Evolutionary conservation across 2,797 vertebrate species (phyloP).

Genomic region (Phrynocephalus vlangalii): DNA sequence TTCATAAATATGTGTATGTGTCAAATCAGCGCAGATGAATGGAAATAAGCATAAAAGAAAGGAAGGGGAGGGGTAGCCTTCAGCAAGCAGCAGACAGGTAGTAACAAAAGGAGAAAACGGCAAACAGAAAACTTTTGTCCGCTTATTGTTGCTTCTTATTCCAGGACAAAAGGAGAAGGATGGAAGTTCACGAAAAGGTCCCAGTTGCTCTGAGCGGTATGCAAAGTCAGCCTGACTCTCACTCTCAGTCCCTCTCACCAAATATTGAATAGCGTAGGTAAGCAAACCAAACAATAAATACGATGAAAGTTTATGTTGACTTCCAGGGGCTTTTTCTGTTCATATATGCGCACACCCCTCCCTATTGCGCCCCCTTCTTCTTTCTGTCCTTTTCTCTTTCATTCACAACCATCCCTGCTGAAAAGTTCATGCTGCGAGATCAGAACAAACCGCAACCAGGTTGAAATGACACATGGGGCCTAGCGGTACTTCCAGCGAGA

Average conservation of each 20-base stretch:
- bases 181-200: conserved; percentile 72
- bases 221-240: conserved; percentile 58
- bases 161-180: conserved; percentile 64
- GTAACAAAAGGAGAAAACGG: conserved; percentile 55
- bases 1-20: conserved; percentile 25
- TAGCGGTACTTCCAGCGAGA: not conserved
- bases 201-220: conserved; percentile 63
- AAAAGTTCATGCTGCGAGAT: conserved; percentile 71
- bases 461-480: conserved; percentile 62
- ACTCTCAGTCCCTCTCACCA: conserved; percentile 53
- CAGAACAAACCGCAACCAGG: conserved; percentile 73
- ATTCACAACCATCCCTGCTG: conserved; percentile 70
- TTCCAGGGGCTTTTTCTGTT: conserved; percentile 21
- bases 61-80: not conserved
- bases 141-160: conserved; percentile 8
- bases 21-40: conserved; percentile 35
- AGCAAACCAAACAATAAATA: conserved; percentile 78
- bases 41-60: conserved; percentile 19
- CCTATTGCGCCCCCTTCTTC: not conserved
- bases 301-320: conserved; percentile 77
- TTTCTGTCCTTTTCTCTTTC: conserved; percentile 60
- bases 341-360: too few relatives aligned
- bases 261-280: conserved; percentile 76
- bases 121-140: conserved; percentile 69
- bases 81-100: conserved; percentile 50